Percentiles rank a stretch among this genome's conserved stretches.
These are phyloP conservation scores for Hirudo medicinalis DNA, from an alignment of 1,140 invertebrate species.

Conservation along the genomic window DNA sequence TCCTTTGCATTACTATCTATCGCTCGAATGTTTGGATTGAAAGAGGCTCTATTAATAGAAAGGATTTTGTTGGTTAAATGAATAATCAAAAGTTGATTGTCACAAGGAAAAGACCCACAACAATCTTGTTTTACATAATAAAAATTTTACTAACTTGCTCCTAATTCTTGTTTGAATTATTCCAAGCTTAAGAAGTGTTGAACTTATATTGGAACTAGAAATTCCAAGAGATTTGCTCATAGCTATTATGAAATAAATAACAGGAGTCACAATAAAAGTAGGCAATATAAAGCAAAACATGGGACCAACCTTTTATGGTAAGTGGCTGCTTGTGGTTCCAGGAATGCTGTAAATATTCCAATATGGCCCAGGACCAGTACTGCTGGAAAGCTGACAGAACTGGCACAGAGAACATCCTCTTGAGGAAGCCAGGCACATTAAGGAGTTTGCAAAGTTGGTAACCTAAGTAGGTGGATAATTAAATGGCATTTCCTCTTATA, in stretches of 20 bases:
- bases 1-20: conserved; percentile 3
- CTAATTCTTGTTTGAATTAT: not conserved
- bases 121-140: not conserved
- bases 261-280: too few relatives aligned
- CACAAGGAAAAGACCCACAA: too few relatives aligned
- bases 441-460: conserved; percentile 8
- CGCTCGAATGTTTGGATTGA: not conserved
- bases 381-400: conserved; percentile 6
- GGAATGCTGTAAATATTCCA: conserved; percentile 8
- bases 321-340: not conserved
- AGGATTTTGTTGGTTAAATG: too few relatives aligned
- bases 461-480: not conserved
- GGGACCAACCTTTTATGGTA: not conserved
- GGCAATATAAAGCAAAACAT: too few relatives aligned
- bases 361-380: conserved; percentile 6
- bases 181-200: conserved; percentile 3
- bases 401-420: conserved; percentile 1
- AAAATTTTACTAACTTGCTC: not conserved
- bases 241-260: not conserved
- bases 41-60: not conserved
- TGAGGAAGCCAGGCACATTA: not conserved
- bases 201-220: not conserved
- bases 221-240: conserved; percentile 4
- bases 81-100: too few relatives aligned
- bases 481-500: too few relatives aligned